Evolutionary conservation across 2,888 invertebrate genomes (phyloP), one percentile per base, ranked within the genome.

Genomic region (Cartodere bifasciata): DNA sequence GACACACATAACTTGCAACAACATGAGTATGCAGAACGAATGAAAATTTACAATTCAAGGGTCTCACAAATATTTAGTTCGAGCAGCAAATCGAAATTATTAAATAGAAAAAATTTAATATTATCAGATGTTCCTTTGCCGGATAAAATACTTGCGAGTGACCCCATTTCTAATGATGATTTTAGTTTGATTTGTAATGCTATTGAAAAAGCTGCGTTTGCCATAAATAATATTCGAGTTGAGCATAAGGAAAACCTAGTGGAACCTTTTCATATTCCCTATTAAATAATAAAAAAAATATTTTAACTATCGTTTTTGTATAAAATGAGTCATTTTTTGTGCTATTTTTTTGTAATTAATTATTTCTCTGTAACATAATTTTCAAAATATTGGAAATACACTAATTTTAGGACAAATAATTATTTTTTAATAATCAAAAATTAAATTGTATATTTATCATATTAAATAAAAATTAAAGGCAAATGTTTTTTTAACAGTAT

Each of bases 191-290:
- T 88, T 55, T 72, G 70, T 59, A 29, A 14, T 17, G n/a, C n/a
- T n/a, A n/a, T 84, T 21, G 71, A 70, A 45, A 74, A 75, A 54
- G 79, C 81, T 3, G 71, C 75, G 7, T 62, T 68, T 16, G 84
- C 85, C 28, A 67, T 87, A 38, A 70, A 70, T 10, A 81, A 84
- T 41, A 72, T 90, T n/a, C 75, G 77, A 52, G 81, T 90, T 33
- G 80, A 85, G 49, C 87, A 90, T 52, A 84, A 80, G 55, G 90
- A 90, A 57, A 86, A 88, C 48, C 62, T 90, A 46, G 88, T 90
- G 36, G 88, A 90, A 31, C 85, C 87, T 6, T 90, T 90, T 67
- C 68, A 77, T 51, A 80, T 83, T 40, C 77, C 79, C 40, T 79
- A 72, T 67, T 45, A 29, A 43, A 23, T n/a, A n/a, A n/a, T n/a